Evolutionary conservation across 2,797 vertebrate genomes (phyloP), one percentile per base, ranked within the genome.

Genomic region (Sylvia borin): DNA sequence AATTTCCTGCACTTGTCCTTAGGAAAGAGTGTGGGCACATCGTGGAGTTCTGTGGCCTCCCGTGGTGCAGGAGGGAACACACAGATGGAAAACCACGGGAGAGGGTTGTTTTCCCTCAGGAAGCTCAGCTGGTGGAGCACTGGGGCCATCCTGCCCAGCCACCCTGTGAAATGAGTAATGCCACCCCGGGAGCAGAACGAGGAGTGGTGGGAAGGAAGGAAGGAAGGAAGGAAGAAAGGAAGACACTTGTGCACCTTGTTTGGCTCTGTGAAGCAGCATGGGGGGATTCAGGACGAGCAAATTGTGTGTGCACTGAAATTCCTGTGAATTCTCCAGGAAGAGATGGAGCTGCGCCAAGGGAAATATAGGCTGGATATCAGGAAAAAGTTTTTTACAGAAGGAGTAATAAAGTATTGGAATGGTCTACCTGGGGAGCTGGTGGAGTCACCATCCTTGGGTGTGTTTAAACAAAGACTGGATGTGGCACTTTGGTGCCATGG

Each of bases 11-110:
- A n/a, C 47, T 78, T 74, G 68, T 70, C 61, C 80, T 93, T 72
- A 36, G 90, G 57, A 50, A 87, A 55, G 26, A 85, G 57, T 27
- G 90, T 93, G 76, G 76, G 85, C 82, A 84, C 2, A 1, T 10
- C 18, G 16, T 24, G 50, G 8, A 80, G 60, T 48, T 72, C 84
- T 36, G 79, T 50, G 73, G 86, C 77, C 85, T 92, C 77, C 79
- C 55, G 32, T 27, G 70, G 72, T 76, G 72, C 48, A 43, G 75
- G 45, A 73, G 48, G 57, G 78, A 95, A 67, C 51, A 26, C 31
- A 48, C 91, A 95, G 92, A 93, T 92, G 90, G 85, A 90, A 96
- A 90, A 16, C 42, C 84, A 89, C 8, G 40, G 60, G 68, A 82
- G 31, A 83, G 11, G 67, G 24, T 36, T 73, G 58, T 42, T 88